Conservation (phyloP, 2,113 vertebrate genomes). For the Dasypus novemcinctus region DNA sequence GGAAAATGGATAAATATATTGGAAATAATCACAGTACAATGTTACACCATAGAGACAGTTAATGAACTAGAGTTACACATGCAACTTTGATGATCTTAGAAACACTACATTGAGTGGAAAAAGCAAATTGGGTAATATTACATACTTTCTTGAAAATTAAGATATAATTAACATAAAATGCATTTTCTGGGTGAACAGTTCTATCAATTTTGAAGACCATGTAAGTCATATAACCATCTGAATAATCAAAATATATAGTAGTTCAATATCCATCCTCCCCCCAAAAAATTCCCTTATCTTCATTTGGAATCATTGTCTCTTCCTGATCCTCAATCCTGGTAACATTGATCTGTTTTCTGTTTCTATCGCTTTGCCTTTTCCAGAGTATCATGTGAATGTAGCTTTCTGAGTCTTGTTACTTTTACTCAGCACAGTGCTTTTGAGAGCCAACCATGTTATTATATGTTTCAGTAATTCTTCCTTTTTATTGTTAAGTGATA, state of each 20-base stretch:
- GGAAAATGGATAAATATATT: background rate
- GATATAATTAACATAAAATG: background rate
- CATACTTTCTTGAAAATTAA: background rate
- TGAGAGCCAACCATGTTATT: background rate
- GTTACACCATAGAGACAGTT: background rate
- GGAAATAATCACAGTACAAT: background rate
- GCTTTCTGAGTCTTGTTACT: background rate
- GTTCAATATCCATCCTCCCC: background rate
- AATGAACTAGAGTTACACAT: background rate
- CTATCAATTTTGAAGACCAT: background rate
- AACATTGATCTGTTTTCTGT: background rate
- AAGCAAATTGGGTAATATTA: background rate
- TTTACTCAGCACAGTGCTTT: background rate
- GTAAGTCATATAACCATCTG: background rate
- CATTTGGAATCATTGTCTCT: background rate
- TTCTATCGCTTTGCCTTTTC: background rate
- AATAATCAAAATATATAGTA: background rate
- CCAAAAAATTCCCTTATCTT: background rate
- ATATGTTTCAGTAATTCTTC: background rate
- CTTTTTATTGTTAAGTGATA: background rate
- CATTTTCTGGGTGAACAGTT: background rate
- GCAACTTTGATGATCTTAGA: background rate
- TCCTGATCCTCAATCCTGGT: background rate
- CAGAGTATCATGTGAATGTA: background rate
- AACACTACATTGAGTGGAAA: background rate